A percentile compares a stretch with the other conserved stretches of the same genome.
These are phyloP conservation scores for Montifringilla adamsi DNA, from an alignment of 2,113 vertebrate genomes.

Conservation along the genomic window DNA sequence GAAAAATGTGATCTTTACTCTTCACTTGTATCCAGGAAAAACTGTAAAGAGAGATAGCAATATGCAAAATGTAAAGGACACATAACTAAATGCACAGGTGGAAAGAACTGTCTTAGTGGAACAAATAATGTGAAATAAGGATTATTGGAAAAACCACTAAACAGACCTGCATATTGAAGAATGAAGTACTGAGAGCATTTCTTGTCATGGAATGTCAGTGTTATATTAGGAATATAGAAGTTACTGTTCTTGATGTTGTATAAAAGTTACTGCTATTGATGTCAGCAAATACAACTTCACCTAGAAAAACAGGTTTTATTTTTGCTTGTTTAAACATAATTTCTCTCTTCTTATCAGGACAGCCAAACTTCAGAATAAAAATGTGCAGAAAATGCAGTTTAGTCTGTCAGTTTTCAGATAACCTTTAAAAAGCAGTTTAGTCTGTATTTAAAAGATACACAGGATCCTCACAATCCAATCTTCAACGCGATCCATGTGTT, in stretches of 20 bases:
- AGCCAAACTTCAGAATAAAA: background rate
- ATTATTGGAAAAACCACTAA: background rate
- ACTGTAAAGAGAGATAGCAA: background rate
- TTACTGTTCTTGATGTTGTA: background rate
- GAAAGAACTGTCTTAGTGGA: background rate
- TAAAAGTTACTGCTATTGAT: background rate
- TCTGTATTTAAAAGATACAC: background rate
- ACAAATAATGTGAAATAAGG: background rate
- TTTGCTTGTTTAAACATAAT: background rate
- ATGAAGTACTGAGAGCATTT: background rate
- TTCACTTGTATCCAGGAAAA: background rate
- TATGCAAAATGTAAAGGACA: background rate
- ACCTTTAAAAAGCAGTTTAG: background rate
- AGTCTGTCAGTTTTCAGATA: background rate
- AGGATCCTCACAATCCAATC: background rate
- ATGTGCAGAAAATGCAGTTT: background rate
- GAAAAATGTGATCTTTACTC: background rate
- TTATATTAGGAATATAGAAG: background rate
- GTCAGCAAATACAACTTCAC: background rate
- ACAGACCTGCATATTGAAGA: background rate
- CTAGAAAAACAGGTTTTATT: background rate
- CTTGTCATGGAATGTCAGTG: background rate
- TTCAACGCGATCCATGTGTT: background rate
- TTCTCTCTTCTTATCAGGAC: background rate
- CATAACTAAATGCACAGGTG: background rate